These are phyloP conservation scores for Mormyrus iriodes DNA, from an alignment of 2,113 vertebrate genomes.

Conservation along the genomic window DNA sequence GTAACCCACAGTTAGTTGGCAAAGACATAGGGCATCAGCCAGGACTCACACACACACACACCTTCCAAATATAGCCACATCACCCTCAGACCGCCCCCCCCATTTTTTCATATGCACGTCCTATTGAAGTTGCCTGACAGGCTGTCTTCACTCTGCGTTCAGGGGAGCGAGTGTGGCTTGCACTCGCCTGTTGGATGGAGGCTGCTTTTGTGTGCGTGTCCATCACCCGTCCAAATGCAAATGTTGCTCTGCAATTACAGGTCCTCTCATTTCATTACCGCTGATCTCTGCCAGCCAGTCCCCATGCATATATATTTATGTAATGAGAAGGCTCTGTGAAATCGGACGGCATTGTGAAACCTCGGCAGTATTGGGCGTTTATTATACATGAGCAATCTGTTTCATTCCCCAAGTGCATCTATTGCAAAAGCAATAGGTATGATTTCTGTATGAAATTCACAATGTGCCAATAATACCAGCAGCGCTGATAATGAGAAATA, in stretches of 20 bases:
- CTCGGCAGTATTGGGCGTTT: neutral
- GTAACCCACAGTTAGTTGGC: neutral
- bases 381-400: neutral
- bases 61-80: neutral
- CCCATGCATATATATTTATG: neutral
- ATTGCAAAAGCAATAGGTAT: neutral
- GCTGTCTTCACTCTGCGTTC: neutral
- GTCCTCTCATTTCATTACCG: neutral
- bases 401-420: neutral
- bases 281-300: neutral
- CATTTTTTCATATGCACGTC: neutral
- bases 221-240: neutral
- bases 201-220: neutral
- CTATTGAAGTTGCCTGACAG: neutral
- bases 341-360: neutral
- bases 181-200: neutral
- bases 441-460: neutral
- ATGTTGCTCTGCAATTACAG: neutral
- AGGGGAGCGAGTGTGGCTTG: neutral
- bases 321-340: constrained; percentile 1
- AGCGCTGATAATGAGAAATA: neutral
- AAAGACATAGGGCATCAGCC: neutral
- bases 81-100: neutral
- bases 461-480: neutral
- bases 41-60: neutral